A percentile compares a stretch with the other conserved stretches of the same genome.
Evolutionary conservation across 2,888 invertebrate species (phyloP).

Genomic region (Zeuzera pyrina): DNA sequence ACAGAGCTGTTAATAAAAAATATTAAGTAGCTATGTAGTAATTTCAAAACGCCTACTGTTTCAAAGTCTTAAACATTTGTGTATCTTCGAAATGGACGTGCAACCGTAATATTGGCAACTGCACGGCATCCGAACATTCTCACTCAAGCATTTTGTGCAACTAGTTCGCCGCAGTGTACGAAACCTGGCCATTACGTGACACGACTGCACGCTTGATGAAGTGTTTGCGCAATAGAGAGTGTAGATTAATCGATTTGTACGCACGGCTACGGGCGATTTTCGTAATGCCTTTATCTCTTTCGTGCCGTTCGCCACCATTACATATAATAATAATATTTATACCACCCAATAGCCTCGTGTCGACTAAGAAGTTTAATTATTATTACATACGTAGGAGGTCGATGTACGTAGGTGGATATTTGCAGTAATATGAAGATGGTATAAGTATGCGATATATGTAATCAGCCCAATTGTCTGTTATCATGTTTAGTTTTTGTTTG

Average conservation of each 20-base stretch:
- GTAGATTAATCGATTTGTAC: slow-evolving; percentile 62
- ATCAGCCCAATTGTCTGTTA: no score
- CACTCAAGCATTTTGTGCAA: slow-evolving; percentile 35
- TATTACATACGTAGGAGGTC: no score
- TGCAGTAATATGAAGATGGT: no score
- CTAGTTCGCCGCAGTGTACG: slow-evolving; percentile 31
- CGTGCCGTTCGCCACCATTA: slow-evolving; percentile 30
- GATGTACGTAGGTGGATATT: no score
- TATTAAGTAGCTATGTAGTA: no score
- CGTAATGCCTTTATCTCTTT: slow-evolving; percentile 57
- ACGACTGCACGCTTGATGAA: slow-evolving; percentile 55
- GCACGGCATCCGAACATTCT: slow-evolving; percentile 4
- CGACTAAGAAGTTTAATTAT: no score
- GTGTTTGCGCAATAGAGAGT: slow-evolving; percentile 57
- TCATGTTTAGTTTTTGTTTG: no score
- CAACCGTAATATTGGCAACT: neutral
- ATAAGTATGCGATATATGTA: no score
- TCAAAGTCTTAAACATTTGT: no score
- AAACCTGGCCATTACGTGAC: slow-evolving; percentile 59
- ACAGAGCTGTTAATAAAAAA: no score
- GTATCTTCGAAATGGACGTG: neutral
- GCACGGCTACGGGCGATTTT: slow-evolving; percentile 56
- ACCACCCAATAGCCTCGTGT: no score
- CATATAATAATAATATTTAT: slow-evolving; percentile 21
- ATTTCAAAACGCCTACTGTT: no score